Percentiles rank a stretch among this genome's conserved stretches.
Conservation (phyloP, 2,113 vertebrate genomes). For the Carassius carassius region DNA sequence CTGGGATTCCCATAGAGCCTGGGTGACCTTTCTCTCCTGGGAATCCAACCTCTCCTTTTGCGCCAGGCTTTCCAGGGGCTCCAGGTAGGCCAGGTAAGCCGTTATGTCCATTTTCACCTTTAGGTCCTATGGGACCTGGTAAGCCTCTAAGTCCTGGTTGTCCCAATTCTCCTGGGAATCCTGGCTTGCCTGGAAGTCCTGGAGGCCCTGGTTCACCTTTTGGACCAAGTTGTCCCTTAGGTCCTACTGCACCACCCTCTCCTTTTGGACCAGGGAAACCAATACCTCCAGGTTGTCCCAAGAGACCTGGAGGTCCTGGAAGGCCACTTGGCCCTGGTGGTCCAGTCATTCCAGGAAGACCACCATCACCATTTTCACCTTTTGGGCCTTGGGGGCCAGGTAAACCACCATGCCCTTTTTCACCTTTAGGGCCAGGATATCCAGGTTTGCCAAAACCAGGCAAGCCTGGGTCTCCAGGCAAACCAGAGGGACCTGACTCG, state of each 20-base stretch:
- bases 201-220: conserved; percentile 86
- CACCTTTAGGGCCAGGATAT: conserved; percentile 88
- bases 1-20: conserved; percentile 77
- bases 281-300: conserved; percentile 82
- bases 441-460: conserved; percentile 90
- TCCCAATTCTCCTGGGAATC: conserved; percentile 83
- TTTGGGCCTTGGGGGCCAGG: conserved; percentile 83
- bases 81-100: conserved; percentile 85
- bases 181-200: conserved; percentile 86
- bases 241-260: conserved; percentile 80
- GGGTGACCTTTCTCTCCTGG: conserved; percentile 68
- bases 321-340: conserved; percentile 83
- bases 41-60: conserved; percentile 75
- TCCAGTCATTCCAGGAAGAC: conserved; percentile 83
- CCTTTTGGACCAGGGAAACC: conserved; percentile 91
- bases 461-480: conserved; percentile 84
- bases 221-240: conserved; percentile 80
- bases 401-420: conserved; percentile 82
- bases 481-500: conserved; percentile 73
- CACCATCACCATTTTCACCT: conserved; percentile 87
- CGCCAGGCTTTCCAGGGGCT: conserved; percentile 78
- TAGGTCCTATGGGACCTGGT: conserved; percentile 86
- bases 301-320: conserved; percentile 84
- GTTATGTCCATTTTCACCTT: conserved; percentile 84
- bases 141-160: conserved; percentile 85